A percentile compares a stretch with the other conserved stretches of the same genome.
These are phyloP conservation scores for Drosophila lacteicornis DNA, from an alignment of 1,140 invertebrate species.

Conservation along the genomic window DNA sequence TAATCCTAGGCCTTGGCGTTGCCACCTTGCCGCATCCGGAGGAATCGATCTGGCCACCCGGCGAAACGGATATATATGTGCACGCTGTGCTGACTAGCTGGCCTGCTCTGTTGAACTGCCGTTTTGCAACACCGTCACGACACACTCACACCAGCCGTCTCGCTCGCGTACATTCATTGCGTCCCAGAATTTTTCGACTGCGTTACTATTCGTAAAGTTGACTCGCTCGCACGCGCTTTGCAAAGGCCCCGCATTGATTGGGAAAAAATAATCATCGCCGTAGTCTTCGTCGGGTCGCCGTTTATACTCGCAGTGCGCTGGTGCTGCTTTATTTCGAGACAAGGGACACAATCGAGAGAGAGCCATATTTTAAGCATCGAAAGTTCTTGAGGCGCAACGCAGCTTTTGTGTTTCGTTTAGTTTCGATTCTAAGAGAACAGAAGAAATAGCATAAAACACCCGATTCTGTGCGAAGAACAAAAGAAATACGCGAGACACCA, in stretches of 20 bases:
- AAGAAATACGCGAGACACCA: conserved; percentile 73
- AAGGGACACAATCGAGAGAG: conserved; percentile 70
- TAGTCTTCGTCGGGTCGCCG: conserved; percentile 80
- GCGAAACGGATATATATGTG: conserved; percentile 21
- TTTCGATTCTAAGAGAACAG: conserved; percentile 33
- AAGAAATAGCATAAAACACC: conserved; percentile 19
- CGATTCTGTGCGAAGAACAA: conserved; percentile 72
- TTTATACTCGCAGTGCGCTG: conserved; percentile 71
- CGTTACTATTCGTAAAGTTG: conserved; percentile 36
- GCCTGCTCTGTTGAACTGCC: conserved; percentile 44
- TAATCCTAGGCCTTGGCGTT: conserved; percentile 23
- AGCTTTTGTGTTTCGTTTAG: conserved; percentile 79
- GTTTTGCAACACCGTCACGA: conserved; percentile 61
- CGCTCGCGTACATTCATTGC: conserved; percentile 29
- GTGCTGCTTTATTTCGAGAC: conserved; percentile 77
- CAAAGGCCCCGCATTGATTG: conserved; percentile 45
- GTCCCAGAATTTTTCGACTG: conserved; percentile 18
- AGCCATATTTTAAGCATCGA: conserved; percentile 62
- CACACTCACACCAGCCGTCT: conserved; percentile 33
- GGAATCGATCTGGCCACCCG: conserved; percentile 59
- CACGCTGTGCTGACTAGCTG: conserved; percentile 38
- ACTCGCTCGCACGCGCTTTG: conserved; percentile 19
- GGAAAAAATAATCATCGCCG: conserved; percentile 65
- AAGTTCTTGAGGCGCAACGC: conserved; percentile 59
- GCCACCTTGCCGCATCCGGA: conserved; percentile 48